Percentiles rank a stretch among this genome's conserved stretches.
These are phyloP conservation scores for Diorhabda elongata DNA, from an alignment of 1,140 invertebrate genomes.

Conservation along the genomic window DNA sequence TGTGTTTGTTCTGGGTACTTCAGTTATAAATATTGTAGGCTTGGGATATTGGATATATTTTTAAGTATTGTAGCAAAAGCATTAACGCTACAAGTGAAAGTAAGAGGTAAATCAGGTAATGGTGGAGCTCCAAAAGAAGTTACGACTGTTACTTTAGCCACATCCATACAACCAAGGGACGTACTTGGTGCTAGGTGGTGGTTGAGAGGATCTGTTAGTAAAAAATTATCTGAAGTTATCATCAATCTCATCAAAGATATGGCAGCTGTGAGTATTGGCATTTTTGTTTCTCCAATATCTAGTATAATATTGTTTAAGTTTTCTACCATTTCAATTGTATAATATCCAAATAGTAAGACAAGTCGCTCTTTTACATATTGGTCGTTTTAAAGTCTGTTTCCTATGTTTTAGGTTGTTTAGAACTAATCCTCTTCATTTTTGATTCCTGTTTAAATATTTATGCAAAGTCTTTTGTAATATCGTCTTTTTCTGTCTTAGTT, in stretches of 20 bases:
- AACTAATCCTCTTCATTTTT: too few relatives aligned
- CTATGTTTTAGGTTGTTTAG: too few relatives aligned
- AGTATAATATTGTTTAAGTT: too few relatives aligned
- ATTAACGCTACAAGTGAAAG: conserved; percentile 81
- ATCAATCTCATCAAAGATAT: conserved; percentile 87
- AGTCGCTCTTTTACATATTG: too few relatives aligned
- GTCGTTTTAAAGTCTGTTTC: too few relatives aligned
- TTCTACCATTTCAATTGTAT: too few relatives aligned
- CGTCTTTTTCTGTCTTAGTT: too few relatives aligned
- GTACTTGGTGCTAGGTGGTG: conserved; percentile 71
- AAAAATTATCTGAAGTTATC: conserved; percentile 82
- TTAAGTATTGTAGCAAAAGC: conserved; percentile 83
- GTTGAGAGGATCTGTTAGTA: conserved; percentile 74
- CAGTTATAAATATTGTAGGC: conserved; percentile 38
- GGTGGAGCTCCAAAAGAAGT: conserved; percentile 59
- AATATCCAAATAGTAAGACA: too few relatives aligned
- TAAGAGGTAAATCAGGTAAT: conserved; percentile 57
- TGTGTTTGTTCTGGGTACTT: neutral
- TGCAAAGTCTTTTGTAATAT: too few relatives aligned
- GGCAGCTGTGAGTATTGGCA: conserved; percentile 67
- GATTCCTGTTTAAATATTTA: too few relatives aligned
- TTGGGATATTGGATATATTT: conserved; percentile 79
- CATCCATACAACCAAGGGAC: conserved; percentile 57
- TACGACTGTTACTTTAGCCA: conserved; percentile 56
- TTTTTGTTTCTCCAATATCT: too few relatives aligned